These are phyloP conservation scores for Himantopus leucocephalus DNA, from an alignment of 2,113 vertebrate species.

Conservation along the genomic window DNA sequence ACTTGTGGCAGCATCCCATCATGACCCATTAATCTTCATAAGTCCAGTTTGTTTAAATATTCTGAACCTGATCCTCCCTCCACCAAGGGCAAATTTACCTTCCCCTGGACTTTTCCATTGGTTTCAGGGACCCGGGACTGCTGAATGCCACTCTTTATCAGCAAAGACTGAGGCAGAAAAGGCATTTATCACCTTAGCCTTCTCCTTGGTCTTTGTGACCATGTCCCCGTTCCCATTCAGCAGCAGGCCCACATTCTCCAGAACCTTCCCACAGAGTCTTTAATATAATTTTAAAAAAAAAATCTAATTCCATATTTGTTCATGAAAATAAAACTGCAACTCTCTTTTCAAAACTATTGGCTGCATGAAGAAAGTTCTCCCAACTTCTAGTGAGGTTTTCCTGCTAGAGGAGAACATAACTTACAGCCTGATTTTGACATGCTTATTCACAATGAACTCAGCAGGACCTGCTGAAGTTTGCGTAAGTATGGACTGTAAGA, in stretches of 20 bases:
- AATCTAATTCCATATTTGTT: not conserved
- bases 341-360: not conserved
- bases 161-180: not conserved
- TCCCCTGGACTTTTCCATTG: not conserved
- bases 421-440: not conserved
- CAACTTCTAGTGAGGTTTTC: not conserved
- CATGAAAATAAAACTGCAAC: not conserved
- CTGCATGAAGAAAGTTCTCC: not conserved
- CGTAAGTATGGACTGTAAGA: not conserved
- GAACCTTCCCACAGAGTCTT: not conserved
- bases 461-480: not conserved
- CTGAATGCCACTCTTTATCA: not conserved
- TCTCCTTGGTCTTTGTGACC: not conserved
- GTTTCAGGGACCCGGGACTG: not conserved
- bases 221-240: not conserved
- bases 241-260: not conserved
- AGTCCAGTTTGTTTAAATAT: accelerated
- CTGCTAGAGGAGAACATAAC: not conserved
- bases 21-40: not conserved
- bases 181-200: not conserved
- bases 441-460: not conserved
- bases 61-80: not conserved
- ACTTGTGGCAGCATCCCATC: not conserved
- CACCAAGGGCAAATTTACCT: not conserved
- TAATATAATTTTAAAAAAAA: not conserved